Evolutionary conservation across 1,140 invertebrate species (phyloP), one percentile per base, ranked within the genome.

Genomic region (Xylocopa sonorina): DNA sequence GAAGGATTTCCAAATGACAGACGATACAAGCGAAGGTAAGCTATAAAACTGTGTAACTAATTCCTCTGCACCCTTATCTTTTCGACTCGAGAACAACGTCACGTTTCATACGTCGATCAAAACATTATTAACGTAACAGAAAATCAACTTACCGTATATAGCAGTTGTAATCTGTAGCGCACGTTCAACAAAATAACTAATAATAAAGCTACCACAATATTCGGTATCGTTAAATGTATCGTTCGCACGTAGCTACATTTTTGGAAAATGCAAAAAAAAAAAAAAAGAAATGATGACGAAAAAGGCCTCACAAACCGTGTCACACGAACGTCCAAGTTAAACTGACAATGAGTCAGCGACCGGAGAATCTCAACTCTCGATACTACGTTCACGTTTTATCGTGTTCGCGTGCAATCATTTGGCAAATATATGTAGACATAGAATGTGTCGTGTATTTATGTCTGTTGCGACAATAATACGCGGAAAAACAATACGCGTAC

Each of bases 291-390:
- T 4, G 6, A 7, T 9, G 7, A 46, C 18, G 21, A 3, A 38
- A 43, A 16, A 6, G 7, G 5, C 43, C n/a, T 9, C 21, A 16
- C 1, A 43, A 55, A 60, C 68, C 57, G 10, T n/a, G 71, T 46
- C 7, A 5, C 32, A 24, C 46, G 76, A 83, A 29, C 57, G 51
- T 43, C 32, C 53, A 63, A 83, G 62, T 69, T 46, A 46, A 74
- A 84, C 82, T 83, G 82, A n/a, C n/a, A n/a, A n/a, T n/a, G n/a
- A 84, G 71, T 32, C 58, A 46, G 48, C 66, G 38, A 43, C 51
- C 48, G 68, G 51, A 55, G 57, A 71, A 32, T 24, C 74, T 34
- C 46, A 32, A 60, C 16, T 57, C 67, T 64, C 71, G 53, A 57
- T 50, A 53, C 50, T 27, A 32, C 51, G 51, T 41, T 63, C 58